Evolutionary conservation across 2,888 invertebrate species (phyloP).

Genomic region (Plemyria rubiginata): DNA sequence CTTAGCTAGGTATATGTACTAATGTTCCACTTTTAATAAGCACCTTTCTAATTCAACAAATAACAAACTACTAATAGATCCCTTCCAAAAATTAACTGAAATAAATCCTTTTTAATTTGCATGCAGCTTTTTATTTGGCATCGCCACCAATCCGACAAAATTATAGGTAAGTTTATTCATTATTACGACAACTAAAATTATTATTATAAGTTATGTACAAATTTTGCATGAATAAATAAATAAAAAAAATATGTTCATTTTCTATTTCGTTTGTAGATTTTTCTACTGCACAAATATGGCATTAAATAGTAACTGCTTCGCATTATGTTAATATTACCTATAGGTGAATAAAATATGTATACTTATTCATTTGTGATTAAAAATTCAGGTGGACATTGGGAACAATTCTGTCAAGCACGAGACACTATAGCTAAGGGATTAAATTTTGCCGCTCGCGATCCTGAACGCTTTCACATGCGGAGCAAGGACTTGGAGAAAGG

Average conservation of each 20-base stretch:
- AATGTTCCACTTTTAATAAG: background rate
- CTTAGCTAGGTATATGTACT: background rate
- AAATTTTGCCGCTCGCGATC: slow-evolving; percentile 53
- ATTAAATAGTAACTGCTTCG: background rate
- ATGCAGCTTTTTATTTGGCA: slow-evolving; percentile 40
- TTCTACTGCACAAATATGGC: no score
- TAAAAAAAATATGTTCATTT: no score
- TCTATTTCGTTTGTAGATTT: no score
- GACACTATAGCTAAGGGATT: slow-evolving; percentile 65
- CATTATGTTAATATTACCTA: no score
- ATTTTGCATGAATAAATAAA: no score
- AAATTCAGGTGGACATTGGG: slow-evolving; percentile 62
- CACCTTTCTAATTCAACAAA: background rate
- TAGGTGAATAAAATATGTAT: no score
- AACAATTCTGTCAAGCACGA: slow-evolving; percentile 69
- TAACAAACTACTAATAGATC: background rate
- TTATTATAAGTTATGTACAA: no score
- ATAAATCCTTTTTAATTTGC: slow-evolving; percentile 30
- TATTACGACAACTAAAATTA: no score
- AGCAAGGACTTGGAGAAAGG: slow-evolving; percentile 55
- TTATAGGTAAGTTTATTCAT: slow-evolving; percentile 32
- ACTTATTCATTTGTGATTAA: no score
- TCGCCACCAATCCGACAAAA: slow-evolving; percentile 18
- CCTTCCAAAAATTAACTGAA: slow-evolving; percentile 2
- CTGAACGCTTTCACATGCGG: slow-evolving; percentile 49